phyloP scores from a whole-genome alignment of 2,113 vertebrate genomes.

The Heteronetta atricapilla region DNA sequence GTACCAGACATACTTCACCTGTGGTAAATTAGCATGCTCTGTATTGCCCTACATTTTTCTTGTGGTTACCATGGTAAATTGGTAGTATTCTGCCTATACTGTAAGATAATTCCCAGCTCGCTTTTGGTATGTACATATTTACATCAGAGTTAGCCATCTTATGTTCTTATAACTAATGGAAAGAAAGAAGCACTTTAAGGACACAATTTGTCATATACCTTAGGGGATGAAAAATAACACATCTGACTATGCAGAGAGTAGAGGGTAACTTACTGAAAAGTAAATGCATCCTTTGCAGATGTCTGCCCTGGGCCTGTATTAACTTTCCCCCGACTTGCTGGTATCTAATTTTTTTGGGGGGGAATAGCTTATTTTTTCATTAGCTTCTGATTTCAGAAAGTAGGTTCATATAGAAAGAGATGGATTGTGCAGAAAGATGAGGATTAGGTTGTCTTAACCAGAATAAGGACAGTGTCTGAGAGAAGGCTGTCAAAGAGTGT shows the following conservation, averaged over 20 bases:
- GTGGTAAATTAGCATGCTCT: background rate
- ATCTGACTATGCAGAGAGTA: background rate
- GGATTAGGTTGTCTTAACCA: background rate
- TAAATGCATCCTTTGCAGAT: rapidly evolving
- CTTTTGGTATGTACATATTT: background rate
- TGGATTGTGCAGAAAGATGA: rapidly evolving
- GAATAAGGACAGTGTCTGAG: background rate
- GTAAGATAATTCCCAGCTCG: background rate
- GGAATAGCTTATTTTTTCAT: background rate
- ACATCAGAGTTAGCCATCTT: background rate
- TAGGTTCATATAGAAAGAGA: background rate
- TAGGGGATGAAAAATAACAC: background rate
- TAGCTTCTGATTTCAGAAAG: background rate
- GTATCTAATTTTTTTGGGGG: background rate
- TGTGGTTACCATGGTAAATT: background rate
- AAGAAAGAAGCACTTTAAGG: background rate
- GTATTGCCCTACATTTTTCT: background rate
- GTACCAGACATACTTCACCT: background rate
- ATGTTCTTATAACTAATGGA: background rate
- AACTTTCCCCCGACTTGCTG: background rate
- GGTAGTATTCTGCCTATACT: background rate
- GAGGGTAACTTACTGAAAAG: background rate
- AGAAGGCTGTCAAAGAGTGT: background rate
- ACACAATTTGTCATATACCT: background rate
- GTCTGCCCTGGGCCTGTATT: too few relatives aligned